Base-by-base conservation (phyloP, 2,797 vertebrate genomes). In the Typhlichthys eigenmanni region DNA sequence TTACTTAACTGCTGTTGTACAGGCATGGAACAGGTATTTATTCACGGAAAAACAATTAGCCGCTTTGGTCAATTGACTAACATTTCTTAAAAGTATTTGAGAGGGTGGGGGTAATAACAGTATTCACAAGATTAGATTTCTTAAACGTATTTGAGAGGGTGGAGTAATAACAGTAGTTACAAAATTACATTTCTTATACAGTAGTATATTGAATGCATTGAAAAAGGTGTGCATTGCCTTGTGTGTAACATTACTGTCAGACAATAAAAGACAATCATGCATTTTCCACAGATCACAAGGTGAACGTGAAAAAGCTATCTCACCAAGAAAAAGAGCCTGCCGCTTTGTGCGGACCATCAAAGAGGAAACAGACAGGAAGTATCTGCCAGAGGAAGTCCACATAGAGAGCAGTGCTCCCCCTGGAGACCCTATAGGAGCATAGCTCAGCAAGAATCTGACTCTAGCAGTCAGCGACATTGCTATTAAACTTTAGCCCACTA, bases 311-410 rank as follows among this genome's bases (percentile, higher is more conserved):
- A 88, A 85, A 55, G 55, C 60, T 80, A 84, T 85, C 68, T 67
- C 1, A 67, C 85, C 78, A 77, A 88, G 76, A 64, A 68, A 85
- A 84, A 79, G n/a, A 9, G 10, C 65, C 47, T 47, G 74, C 71
- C 81, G 74, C 80, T 87, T 87, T 88, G 86, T 89, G 78, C 84
- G 60, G 71, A 64, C 74, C 87, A 82, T 86, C 79, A 88, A 81
- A 88, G 77, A 89, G 87, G 88, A 91, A 90, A 88, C 71, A 72
- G 84, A 76, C 92, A 89, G 91, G 91, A 93, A 92, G 86, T 77
- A 67, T 81, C 90, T 85, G 85, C 85, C 79, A 82, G 82, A 82
- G 88, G 87, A 89, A 90, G 79, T 69, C 61, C 80, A 88, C 84
- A 82, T 88, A 82, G 72, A 79, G 79, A 81, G 75, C 85, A 83